Conservation (phyloP, 2,797 vertebrate species). For the Bovichtus diacanthus region DNA sequence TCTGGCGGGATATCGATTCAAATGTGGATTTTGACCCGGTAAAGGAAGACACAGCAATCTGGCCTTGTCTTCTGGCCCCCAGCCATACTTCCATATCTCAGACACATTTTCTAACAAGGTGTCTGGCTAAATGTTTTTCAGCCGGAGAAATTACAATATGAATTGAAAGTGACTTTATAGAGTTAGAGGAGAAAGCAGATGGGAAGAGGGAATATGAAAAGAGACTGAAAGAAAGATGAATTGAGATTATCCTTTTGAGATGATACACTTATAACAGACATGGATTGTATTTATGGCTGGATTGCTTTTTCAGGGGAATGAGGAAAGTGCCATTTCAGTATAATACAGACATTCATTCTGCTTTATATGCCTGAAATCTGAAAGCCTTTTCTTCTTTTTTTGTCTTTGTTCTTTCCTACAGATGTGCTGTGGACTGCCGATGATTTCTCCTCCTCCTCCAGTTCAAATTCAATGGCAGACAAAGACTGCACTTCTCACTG, state of each 20-base stretch:
- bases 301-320: conserved; percentile 67
- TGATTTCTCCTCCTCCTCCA: conserved; percentile 74
- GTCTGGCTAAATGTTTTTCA: conserved; percentile 68
- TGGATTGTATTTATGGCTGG: conserved; percentile 68
- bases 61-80: conserved; percentile 56
- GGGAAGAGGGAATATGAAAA: conserved; percentile 53
- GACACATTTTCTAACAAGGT: conserved; percentile 67
- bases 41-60: conserved; percentile 54
- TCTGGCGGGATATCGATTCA: conserved; percentile 61
- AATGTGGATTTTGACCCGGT: conserved; percentile 55
- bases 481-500: conserved; percentile 66
- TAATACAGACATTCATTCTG: conserved; percentile 68
- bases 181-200: conserved; percentile 65
- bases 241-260: conserved; percentile 73
- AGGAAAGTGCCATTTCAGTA: conserved; percentile 61
- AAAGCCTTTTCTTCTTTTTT: conserved; percentile 66
- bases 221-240: conserved; percentile 67
- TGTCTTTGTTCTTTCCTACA: conserved; percentile 77
- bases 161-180: conserved; percentile 73
- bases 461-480: conserved; percentile 71
- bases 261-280: conserved; percentile 70
- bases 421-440: conserved; percentile 81
- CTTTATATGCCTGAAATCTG: conserved; percentile 61
- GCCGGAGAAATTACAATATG: conserved; percentile 68
- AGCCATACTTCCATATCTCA: conserved; percentile 63